Percentiles rank a stretch among this genome's conserved stretches.
Evolutionary conservation across 2,113 vertebrate species (phyloP).

Genomic region (Cavia porcellus): DNA sequence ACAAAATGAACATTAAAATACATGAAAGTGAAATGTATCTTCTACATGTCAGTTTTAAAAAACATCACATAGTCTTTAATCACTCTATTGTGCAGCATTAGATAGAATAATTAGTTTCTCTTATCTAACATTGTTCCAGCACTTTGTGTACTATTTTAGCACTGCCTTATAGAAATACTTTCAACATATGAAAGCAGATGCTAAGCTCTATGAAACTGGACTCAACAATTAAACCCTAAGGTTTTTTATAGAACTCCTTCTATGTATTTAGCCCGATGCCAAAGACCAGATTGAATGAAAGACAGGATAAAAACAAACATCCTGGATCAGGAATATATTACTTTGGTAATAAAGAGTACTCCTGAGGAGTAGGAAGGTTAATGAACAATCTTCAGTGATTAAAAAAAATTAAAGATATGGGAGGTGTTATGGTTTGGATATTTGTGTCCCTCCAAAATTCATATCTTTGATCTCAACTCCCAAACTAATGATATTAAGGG

Average conservation of each 20-base stretch:
- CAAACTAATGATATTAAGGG: background rate
- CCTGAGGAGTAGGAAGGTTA: background rate
- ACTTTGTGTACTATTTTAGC: background rate
- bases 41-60: background rate
- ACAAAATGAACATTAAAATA: background rate
- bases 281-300: background rate
- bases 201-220: background rate
- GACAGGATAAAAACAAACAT: background rate
- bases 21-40: background rate
- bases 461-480: background rate
- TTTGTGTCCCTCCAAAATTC: background rate
- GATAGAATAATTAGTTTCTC: background rate
- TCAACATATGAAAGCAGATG: background rate
- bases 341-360: background rate
- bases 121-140: background rate
- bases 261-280: background rate
- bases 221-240: background rate
- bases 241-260: background rate
- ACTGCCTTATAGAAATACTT: slow-evolving; percentile 43
- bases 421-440: background rate
- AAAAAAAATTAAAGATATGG: background rate
- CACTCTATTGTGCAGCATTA: background rate
- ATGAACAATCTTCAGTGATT: background rate
- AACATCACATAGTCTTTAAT: background rate
- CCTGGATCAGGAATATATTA: background rate